Conservation (phyloP, 2,797 vertebrate genomes). For the Cyclopterus lumpus region DNA sequence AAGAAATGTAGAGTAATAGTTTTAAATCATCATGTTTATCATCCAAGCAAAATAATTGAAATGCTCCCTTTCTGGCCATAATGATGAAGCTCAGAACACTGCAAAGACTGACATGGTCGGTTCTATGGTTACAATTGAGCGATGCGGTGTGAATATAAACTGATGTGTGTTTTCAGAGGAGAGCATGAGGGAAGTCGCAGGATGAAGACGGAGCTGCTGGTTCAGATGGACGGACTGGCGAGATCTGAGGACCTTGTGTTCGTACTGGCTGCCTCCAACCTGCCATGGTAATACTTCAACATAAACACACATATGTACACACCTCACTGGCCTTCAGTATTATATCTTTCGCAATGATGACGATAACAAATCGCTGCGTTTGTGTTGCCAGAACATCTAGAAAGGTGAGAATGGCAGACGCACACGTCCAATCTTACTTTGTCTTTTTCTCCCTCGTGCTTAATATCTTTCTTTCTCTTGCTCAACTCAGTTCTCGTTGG, state of each 20-base stretch:
- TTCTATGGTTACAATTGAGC: not conserved
- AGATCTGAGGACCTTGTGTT: constrained; percentile 94
- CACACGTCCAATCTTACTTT: not conserved
- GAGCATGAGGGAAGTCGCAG: constrained; percentile 94
- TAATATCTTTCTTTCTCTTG: not conserved
- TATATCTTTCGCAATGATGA: not conserved
- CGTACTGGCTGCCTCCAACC: constrained; percentile 95
- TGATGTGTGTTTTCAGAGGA: constrained; percentile 77
- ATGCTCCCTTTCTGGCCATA: not conserved
- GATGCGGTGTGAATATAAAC: not conserved
- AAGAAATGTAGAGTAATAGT: not conserved
- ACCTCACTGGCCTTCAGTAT: not conserved
- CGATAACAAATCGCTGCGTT: not conserved
- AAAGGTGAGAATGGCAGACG: not conserved
- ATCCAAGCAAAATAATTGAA: not conserved
- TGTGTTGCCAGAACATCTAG: not conserved
- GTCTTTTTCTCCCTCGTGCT: not conserved
- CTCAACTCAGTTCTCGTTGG: not conserved
- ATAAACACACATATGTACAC: not conserved
- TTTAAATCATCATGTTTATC: not conserved
- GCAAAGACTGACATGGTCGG: not conserved
- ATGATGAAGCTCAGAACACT: not conserved
- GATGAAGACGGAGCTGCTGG: constrained; percentile 96
- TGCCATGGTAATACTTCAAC: constrained; percentile 89
- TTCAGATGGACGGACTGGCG: constrained; percentile 97